Base-by-base conservation (phyloP, 64 coral and sea anemone species). In the Porites australiensis region DNA sequence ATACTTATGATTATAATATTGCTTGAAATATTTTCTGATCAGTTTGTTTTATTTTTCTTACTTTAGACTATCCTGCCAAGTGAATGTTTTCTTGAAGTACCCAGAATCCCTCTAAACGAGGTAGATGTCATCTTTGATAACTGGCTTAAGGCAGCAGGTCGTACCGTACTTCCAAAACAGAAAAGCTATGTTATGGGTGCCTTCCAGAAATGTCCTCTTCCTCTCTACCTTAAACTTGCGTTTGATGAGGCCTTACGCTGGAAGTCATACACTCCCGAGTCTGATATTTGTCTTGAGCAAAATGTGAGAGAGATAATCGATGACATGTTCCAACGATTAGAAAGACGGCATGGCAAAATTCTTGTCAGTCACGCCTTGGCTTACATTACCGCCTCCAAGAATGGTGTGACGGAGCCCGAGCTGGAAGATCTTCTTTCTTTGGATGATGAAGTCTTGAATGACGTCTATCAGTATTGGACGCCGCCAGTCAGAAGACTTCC, bases 381-480 rank as follows among this genome's bases (percentile, higher is more conserved):
- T 13, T 99, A 99, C 72, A 81, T 99, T 11, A 96, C 98, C 3
- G 98, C 91, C 57, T 91, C 94, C 53, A 99, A 96, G 63, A 99
- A 92, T 62, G 98, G 98, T 22, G 89, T 99, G 10, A 99, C 98
- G 0, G 94, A 94, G 63, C 44, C 88, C 6, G 98, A 98, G 70
- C 74, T 98, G 0, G 98, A 99, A 89, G 98, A 99, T 62, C 71
- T 99, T 27, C 94, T 99, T 47, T 98, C 97, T 2, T 73, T 96
- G 6, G 97, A 98, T 72, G 97, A 98, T 64, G 95, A 95, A 18
- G 97, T 98, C 11, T 60, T 98, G 13, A 96, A 98, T 89, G 97
- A 98, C 79, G 97, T 98, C 8, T 98, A 98, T 12, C 97, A 98
- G 44, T 98, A 96, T 88, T 98, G 97, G 97, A 98, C 97, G 13